A percentile compares a stretch with the other conserved stretches of the same genome.
These are phyloP conservation scores for Ptyas mucosa DNA, from an alignment of 2,113 vertebrate species.

Conservation along the genomic window DNA sequence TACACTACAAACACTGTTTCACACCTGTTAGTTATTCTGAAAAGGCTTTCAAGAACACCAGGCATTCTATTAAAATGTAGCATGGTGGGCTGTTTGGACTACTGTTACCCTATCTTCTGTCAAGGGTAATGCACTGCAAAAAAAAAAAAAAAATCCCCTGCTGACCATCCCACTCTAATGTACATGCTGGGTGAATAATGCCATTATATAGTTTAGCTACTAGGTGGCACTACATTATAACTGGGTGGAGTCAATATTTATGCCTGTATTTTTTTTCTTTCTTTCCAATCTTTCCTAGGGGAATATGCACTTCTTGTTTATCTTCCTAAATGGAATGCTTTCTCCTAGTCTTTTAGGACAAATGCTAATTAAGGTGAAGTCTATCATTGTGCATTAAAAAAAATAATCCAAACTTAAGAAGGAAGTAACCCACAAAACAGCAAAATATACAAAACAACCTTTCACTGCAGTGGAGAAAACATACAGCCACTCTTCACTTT, in stretches of 20 bases:
- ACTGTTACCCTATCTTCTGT: conserved; percentile 12
- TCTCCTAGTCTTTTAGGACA: not conserved
- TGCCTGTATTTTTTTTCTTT: not conserved
- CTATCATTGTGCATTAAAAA: not conserved
- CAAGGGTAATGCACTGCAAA: conserved; percentile 43
- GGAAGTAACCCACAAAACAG: not conserved
- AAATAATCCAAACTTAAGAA: not conserved
- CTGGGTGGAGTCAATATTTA: not conserved
- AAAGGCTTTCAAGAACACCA: conserved; percentile 24
- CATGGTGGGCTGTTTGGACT: not conserved
- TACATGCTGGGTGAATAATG: not conserved
- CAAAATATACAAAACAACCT: not conserved
- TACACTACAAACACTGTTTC: conserved; percentile 27
- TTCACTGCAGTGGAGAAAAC: conserved; percentile 16
- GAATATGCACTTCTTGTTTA: not conserved
- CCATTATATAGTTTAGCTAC: not conserved
- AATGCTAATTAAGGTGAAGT: conserved; percentile 17
- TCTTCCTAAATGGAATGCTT: not conserved
- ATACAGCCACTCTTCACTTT: conserved; percentile 30
- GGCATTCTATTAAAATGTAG: conserved; percentile 22
- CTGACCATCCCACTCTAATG: conserved; percentile 19
- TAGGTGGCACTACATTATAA: not conserved
- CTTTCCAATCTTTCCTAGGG: not conserved
- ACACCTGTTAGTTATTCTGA: conserved; percentile 36
- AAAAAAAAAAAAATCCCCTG: conserved; percentile 17